phyloP scores from a whole-genome alignment of 2,113 vertebrate genomes.

The Oxyura jamaicensis region DNA sequence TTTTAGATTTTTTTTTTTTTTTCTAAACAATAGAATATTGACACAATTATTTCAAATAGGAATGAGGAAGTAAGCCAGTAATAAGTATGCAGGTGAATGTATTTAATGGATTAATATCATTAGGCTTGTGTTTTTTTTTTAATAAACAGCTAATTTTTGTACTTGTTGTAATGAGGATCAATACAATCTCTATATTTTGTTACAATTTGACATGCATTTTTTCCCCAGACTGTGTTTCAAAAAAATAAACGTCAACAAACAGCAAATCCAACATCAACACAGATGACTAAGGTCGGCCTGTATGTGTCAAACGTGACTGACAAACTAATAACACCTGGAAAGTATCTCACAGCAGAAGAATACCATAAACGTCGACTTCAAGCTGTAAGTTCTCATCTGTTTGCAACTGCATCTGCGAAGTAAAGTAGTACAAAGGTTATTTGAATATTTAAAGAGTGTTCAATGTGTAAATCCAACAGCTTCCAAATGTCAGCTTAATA shows the following conservation, averaged over 20 bases:
- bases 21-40: neutral
- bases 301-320: constrained; percentile 86
- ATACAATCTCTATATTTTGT: neutral
- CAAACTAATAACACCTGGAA: constrained; percentile 80
- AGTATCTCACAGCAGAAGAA: constrained; percentile 84
- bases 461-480: neutral
- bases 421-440: neutral
- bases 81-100: neutral
- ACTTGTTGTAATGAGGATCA: neutral
- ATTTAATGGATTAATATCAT: neutral
- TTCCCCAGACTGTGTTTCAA: constrained; percentile 79
- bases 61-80: neutral
- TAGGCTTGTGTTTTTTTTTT: neutral
- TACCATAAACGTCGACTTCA: constrained; percentile 78
- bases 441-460: neutral
- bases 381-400: constrained; percentile 81
- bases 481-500: neutral
- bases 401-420: neutral
- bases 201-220: neutral
- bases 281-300: constrained; percentile 90
- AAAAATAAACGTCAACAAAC: constrained; percentile 83
- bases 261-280: constrained; percentile 81
- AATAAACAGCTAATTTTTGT: neutral
- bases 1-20: neutral
- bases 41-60: neutral